Base-by-base conservation (phyloP, 1,140 invertebrate genomes). In the Cotesia vestalis region DNA sequence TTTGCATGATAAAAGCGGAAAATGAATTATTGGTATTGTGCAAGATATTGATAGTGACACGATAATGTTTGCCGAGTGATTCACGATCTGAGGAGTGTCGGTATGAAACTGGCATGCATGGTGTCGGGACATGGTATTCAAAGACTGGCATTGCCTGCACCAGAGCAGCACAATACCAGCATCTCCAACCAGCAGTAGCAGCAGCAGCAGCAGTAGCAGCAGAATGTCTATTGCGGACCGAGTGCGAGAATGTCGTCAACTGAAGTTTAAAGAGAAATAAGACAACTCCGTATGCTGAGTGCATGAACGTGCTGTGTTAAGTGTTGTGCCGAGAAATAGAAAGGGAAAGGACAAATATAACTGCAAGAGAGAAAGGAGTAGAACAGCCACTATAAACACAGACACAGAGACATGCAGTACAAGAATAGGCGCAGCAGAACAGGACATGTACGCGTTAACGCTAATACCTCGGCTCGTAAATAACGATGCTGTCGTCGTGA, bases 401-500 rank as follows among this genome's bases (percentile, higher is more conserved):
- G 40, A 46, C 40, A 46, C 6, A 11, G 40, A 46, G 40, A 46
- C 8, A 40, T 5, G 38, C 27, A 27, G 27, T 5, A 40, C 38
- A 4, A 9, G 38, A 9, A 40, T 9, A 40, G 38, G 9, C 9
- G 9, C 38, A 71, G 57, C 27, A 27, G 1, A 27, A 27, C 27
- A 27, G 71, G 72, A 75, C 76, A 73, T 73, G 66, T 55, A 59
- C 72, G 71, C 60, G 60, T 64, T 63, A 55, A 71, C 72, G 74
- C 75, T 79, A 79, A 79, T 78, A 79, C 78, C 77, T 73, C 73
- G 66, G 74, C 78, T 79, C 78, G 76, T 79, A 79, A 79, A 79
- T 79, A 78, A 79, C 72, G 53, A 51, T 5, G 62, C 76, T 75
- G 78, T 79, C 78, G 73, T 76, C 77, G 77, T 62, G 55, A 60